A percentile compares a stretch with the other conserved stretches of the same genome.
phyloP scores from a whole-genome alignment of 2,113 vertebrate genomes.

The Dinomys branickii region DNA sequence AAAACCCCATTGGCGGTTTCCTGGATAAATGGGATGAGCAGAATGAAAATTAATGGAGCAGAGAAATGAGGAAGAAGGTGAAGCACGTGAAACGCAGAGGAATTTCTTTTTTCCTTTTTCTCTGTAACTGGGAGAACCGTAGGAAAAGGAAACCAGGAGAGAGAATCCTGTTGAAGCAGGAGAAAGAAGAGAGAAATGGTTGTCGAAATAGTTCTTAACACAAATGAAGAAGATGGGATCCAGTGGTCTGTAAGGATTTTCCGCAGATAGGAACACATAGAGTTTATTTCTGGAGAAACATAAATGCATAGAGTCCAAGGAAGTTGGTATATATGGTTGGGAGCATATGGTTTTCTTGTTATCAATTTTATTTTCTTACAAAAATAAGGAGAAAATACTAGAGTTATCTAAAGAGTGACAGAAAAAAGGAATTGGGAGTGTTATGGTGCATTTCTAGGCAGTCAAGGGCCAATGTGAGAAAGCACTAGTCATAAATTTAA shows the following conservation, averaged over 20 bases:
- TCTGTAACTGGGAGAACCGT: neutral
- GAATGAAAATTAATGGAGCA: neutral
- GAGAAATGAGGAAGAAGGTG: neutral
- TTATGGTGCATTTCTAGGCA: neutral
- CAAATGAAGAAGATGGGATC: neutral
- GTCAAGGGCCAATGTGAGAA: neutral
- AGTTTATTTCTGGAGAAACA: neutral
- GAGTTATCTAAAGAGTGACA: neutral
- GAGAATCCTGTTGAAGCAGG: neutral
- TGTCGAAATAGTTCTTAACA: neutral
- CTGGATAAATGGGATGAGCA: neutral
- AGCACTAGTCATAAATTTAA: neutral
- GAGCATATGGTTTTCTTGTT: neutral
- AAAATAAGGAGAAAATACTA: neutral
- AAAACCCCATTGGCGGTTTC: neutral
- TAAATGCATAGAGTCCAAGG: no score
- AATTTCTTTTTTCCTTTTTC: neutral
- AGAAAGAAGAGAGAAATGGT: neutral
- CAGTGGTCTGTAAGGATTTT: neutral
- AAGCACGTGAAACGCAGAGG: neutral
- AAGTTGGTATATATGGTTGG: neutral
- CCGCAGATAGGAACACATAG: neutral
- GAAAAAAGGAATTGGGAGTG: neutral
- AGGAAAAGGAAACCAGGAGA: neutral
- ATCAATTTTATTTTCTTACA: neutral